Evolutionary conservation across 2,797 vertebrate genomes (phyloP).

Genomic region (Coilia nasus): DNA sequence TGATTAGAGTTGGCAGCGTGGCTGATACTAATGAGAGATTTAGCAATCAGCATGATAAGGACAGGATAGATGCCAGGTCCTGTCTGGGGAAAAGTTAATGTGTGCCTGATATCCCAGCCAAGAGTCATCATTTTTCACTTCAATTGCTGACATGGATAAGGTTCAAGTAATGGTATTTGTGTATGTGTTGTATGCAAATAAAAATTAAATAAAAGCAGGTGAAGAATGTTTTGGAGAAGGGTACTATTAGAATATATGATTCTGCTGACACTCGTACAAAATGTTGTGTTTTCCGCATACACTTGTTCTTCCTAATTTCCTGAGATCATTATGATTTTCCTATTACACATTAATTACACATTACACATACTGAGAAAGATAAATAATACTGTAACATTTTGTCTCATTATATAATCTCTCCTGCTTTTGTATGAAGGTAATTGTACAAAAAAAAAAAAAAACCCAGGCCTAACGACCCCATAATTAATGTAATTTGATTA

Average conservation of each 20-base stretch:
- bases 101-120: not conserved
- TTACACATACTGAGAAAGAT: too few relatives aligned
- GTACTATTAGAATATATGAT: not conserved
- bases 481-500: too few relatives aligned
- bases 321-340: too few relatives aligned
- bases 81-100: not conserved
- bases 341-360: too few relatives aligned
- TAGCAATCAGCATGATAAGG: not conserved
- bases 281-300: too few relatives aligned
- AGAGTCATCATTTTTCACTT: conserved; percentile 3
- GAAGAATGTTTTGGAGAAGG: not conserved
- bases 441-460: too few relatives aligned
- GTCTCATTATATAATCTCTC: too few relatives aligned
- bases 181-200: not conserved
- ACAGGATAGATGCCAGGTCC: conserved; percentile 6
- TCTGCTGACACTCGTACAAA: too few relatives aligned
- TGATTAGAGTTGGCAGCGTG: conserved; percentile 21
- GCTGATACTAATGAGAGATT: not conserved
- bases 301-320: too few relatives aligned
- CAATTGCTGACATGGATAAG: not conserved
- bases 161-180: not conserved
- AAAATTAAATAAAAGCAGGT: not conserved
- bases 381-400: too few relatives aligned
- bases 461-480: too few relatives aligned
- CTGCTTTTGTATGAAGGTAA: too few relatives aligned